Conservation (phyloP, 1,140 invertebrate species). For the Leguminivora glycinivorella region DNA sequence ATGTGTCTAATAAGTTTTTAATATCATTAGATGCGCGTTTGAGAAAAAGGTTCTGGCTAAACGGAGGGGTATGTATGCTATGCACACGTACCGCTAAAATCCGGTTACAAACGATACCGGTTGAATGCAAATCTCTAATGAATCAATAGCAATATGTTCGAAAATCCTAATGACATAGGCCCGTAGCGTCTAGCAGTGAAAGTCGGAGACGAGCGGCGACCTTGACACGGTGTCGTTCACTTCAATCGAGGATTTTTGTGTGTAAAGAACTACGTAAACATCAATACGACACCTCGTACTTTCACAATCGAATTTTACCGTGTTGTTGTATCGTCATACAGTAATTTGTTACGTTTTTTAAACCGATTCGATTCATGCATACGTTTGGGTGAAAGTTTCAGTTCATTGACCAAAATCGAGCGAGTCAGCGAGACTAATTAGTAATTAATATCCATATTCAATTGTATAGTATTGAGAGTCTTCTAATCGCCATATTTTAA, state of each 20-base stretch:
- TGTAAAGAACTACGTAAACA: slow-evolving; percentile 6
- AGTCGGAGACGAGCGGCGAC: slow-evolving; percentile 35
- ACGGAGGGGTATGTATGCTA: slow-evolving; percentile 13
- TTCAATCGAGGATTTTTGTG: slow-evolving; percentile 14
- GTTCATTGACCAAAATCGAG: slow-evolving; percentile 24
- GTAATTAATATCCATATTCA: slow-evolving; percentile 8
- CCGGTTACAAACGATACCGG: slow-evolving; percentile 11
- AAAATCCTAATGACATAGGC: slow-evolving; percentile 11
- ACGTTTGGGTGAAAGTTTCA: slow-evolving; percentile 20
- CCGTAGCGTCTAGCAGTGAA: background rate
- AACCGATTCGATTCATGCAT: slow-evolving; percentile 16
- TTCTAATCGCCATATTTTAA: background rate
- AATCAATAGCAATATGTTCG: background rate
- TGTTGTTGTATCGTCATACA: background rate
- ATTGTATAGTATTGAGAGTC: slow-evolving; percentile 1
- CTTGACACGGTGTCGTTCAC: slow-evolving; percentile 38
- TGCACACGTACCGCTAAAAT: background rate
- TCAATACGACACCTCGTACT: slow-evolving; percentile 3
- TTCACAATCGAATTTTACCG: slow-evolving; percentile 14
- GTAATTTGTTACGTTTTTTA: slow-evolving; percentile 12
- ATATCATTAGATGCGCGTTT: background rate
- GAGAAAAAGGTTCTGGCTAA: background rate
- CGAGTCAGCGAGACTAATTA: slow-evolving; percentile 20
- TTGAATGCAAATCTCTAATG: slow-evolving; percentile 16
- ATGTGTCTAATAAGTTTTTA: background rate